Conservation (phyloP, 2,113 vertebrate species). For the Opisthocomus hoazin region DNA sequence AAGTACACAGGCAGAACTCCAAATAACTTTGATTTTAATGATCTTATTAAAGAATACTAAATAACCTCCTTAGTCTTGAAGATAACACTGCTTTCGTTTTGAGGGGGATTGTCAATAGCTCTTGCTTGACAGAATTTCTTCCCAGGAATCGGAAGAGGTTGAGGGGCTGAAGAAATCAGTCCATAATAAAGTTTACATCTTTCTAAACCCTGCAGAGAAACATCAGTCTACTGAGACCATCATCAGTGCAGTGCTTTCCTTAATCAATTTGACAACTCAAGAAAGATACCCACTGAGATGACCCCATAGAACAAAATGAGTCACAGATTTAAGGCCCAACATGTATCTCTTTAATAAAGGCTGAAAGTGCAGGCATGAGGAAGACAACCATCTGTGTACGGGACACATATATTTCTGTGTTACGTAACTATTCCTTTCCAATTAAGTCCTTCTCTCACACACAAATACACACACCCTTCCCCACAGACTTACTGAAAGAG, state of each 20-base stretch:
- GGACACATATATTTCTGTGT: background rate
- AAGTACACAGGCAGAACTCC: background rate
- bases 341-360: background rate
- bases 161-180: background rate
- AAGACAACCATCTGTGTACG: background rate
- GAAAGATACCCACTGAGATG: background rate
- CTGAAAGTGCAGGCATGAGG: background rate
- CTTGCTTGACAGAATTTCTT: background rate
- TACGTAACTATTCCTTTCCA: background rate
- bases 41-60: background rate
- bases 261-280: background rate
- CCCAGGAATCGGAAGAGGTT: background rate
- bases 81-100: background rate
- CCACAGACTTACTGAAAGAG: background rate
- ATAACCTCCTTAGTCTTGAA: background rate
- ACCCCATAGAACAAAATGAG: background rate
- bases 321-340: background rate
- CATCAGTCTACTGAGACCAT: background rate
- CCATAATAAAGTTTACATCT: background rate
- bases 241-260: background rate
- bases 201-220: background rate
- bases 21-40: slow-evolving; percentile 22
- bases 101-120: background rate
- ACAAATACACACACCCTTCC: background rate
- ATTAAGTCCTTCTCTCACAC: background rate